These are phyloP conservation scores for Mellivora capensis DNA, from an alignment of 2,113 vertebrate species.

Conservation along the genomic window DNA sequence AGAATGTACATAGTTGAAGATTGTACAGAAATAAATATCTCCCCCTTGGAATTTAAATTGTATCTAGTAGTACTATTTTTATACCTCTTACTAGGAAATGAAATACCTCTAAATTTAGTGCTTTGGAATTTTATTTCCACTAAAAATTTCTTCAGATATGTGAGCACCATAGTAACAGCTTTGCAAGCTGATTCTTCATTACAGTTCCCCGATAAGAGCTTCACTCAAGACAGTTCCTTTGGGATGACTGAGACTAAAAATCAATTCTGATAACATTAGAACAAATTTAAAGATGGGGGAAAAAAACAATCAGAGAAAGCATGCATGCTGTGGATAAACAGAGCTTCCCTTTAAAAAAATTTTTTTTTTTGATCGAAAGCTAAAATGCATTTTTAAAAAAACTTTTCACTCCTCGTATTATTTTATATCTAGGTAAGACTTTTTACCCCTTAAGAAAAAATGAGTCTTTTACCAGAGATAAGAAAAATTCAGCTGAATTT, in stretches of 20 bases:
- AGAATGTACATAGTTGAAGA: slow-evolving; percentile 54
- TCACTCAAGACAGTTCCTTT: slow-evolving; percentile 82
- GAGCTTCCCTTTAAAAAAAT: slow-evolving; percentile 44
- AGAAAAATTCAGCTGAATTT: slow-evolving; percentile 14
- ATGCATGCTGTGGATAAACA: slow-evolving; percentile 71
- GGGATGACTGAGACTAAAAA: slow-evolving; percentile 82
- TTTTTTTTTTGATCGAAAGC: slow-evolving; percentile 32
- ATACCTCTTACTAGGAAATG: slow-evolving; percentile 79
- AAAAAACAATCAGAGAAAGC: slow-evolving; percentile 56
- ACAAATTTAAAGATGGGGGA: slow-evolving; percentile 79
- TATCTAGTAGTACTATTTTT: slow-evolving; percentile 80
- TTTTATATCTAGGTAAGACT: slow-evolving; percentile 32
- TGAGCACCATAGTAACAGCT: slow-evolving; percentile 83
- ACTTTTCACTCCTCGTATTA: slow-evolving; percentile 39
- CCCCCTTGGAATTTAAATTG: slow-evolving; percentile 73
- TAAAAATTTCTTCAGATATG: slow-evolving; percentile 80
- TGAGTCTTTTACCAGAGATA: slow-evolving; percentile 17
- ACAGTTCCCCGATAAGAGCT: slow-evolving; percentile 78
- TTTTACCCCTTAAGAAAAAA: slow-evolving; percentile 24
- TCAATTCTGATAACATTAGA: slow-evolving; percentile 85
- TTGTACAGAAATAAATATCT: slow-evolving; percentile 71
- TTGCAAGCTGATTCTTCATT: slow-evolving; percentile 80
- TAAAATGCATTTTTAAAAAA: slow-evolving; percentile 31
- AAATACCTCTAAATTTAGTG: slow-evolving; percentile 83
- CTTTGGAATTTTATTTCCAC: slow-evolving; percentile 81